Conservation (phyloP, 2,113 vertebrate species). For the Sapayoa aenigma region DNA sequence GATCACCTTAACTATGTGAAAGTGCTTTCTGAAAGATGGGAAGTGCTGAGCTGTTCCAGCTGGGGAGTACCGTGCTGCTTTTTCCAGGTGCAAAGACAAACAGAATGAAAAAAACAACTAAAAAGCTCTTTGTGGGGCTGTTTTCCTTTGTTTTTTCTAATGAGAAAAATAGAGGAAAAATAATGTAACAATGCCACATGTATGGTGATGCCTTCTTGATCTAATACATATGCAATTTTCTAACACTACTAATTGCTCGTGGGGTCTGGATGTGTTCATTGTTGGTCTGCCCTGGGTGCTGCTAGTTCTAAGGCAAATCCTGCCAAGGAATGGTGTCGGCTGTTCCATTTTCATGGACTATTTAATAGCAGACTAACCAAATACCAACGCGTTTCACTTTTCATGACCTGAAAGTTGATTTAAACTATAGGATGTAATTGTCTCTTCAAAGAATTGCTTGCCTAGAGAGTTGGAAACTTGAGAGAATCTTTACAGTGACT, state of each 20-base stretch:
- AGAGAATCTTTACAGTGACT: constrained; percentile 21
- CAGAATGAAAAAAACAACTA: background rate
- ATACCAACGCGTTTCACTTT: constrained; percentile 55
- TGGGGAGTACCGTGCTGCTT: constrained; percentile 44
- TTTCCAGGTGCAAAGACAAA: constrained; percentile 40
- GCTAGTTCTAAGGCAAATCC: constrained; percentile 59
- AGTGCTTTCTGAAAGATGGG: constrained; percentile 51
- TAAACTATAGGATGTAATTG: constrained; percentile 38
- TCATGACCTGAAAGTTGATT: constrained; percentile 51
- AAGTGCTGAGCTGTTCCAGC: constrained; percentile 51
- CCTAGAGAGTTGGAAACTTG: constrained; percentile 34
- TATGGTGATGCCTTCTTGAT: constrained; percentile 67
- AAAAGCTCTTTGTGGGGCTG: constrained; percentile 31
- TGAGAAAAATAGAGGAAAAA: constrained; percentile 32
- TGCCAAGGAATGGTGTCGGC: background rate
- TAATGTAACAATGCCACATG: constrained; percentile 21
- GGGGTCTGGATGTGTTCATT: constrained; percentile 37
- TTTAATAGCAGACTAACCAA: constrained; percentile 45
- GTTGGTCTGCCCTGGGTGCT: constrained; percentile 70
- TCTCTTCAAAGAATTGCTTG: constrained; percentile 30
- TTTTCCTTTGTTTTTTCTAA: constrained; percentile 44
- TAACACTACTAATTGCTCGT: constrained; percentile 57
- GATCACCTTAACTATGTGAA: constrained; percentile 48
- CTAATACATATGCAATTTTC: constrained; percentile 63
- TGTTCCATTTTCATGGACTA: constrained; percentile 33